A percentile compares a stretch with the other conserved stretches of the same genome.
Conservation (phyloP, 2,797 vertebrate genomes). For the Chrysolophus pictus region DNA sequence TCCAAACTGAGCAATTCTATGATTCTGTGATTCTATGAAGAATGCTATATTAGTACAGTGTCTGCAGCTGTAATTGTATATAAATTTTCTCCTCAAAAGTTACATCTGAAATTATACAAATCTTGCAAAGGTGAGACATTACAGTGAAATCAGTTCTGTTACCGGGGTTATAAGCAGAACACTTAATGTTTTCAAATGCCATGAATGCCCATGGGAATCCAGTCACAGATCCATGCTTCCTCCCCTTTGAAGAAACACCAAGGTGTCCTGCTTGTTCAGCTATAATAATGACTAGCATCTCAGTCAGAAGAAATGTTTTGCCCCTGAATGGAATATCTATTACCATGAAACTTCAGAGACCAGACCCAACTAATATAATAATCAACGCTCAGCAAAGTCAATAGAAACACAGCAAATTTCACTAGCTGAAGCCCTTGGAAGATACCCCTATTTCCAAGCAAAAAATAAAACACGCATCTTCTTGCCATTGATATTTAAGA, state of each 20-base stretch:
- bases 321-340: accelerated
- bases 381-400: not conserved
- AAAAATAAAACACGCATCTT: not conserved
- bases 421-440: not conserved
- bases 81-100: not conserved
- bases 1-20: too few relatives aligned
- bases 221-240: not conserved
- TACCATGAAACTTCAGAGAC: not conserved
- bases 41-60: not conserved
- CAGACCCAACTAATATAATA: not conserved
- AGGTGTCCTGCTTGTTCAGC: not conserved
- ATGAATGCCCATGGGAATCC: not conserved
- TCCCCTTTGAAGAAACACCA: not conserved
- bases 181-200: not conserved
- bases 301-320: not conserved
- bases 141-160: not conserved
- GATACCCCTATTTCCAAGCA: not conserved
- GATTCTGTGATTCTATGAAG: not conserved
- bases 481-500: not conserved
- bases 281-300: not conserved
- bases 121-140: not conserved
- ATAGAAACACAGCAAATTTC: not conserved
- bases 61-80: not conserved
- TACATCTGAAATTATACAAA: not conserved
- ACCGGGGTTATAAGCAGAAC: not conserved